Evolutionary conservation across 2,888 invertebrate genomes (phyloP), one percentile per base, ranked within the genome.

Genomic region (Cheilosia variabilis): DNA sequence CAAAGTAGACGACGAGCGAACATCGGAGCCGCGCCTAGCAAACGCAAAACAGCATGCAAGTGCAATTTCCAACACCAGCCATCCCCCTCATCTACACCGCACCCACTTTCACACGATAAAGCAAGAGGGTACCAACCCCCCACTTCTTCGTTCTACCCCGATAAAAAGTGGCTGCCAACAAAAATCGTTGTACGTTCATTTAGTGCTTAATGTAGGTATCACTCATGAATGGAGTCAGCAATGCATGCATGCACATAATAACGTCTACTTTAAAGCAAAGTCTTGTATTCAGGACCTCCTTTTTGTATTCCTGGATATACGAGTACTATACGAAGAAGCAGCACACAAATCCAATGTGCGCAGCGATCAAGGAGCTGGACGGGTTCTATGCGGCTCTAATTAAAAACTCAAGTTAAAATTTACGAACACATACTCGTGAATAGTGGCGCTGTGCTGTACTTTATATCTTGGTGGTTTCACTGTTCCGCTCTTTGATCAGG

Each of bases 201-300:
- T 86, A 86, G 81, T 76, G 76, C 86, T 81, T 86, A 86, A 80
- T 81, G 81, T 86, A 52, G 52, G 52, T 52, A 86, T 86, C 86
- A 86, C 81, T 86, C 76, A 75, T 86, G 86, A 86, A 81, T 77
- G 71, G 62, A 80, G 76, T 68, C 76, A 81, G 68, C 76, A 81
- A 81, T 86, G 86, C 81, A 86, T 86, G 86, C 81, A 86, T 81
- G 86, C 81, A 80, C 86, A 81, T 86, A 81, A 86, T 86, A 86
- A 81, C 81, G 76, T 81, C 76, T 86, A 81, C 81, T 76, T 81
- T 77, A 62, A 52, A 62, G 72, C 34, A 62, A 75, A 69, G 79
- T 71, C 71, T 73, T 79, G 71, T 73, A 60, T 78, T 75, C 58
- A 50, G 73, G 68, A 45, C 66, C 62, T 71, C 69, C 71, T 63